phyloP scores from a whole-genome alignment of 2,113 vertebrate genomes.

The Pandion haliaetus region DNA sequence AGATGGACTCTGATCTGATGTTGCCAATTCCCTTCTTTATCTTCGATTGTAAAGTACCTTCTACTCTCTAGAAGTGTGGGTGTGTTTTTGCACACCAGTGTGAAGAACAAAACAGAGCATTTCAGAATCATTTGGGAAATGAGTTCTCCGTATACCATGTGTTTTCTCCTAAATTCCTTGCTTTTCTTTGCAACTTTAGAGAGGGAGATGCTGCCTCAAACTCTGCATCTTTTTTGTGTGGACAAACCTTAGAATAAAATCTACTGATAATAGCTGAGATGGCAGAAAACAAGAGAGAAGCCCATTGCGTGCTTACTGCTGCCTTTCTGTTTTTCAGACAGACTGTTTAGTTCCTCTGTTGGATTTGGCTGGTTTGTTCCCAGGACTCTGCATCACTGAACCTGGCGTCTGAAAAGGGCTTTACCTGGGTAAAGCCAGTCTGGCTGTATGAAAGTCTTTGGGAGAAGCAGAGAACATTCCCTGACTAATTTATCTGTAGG shows the following conservation, averaged over 20 bases:
- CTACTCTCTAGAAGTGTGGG: not conserved
- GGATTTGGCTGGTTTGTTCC: conserved; percentile 25
- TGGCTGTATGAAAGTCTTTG: conserved; percentile 2
- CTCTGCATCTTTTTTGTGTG: not conserved
- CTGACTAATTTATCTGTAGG: conserved; percentile 60
- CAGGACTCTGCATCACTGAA: conserved; percentile 21
- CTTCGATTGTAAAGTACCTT: not conserved
- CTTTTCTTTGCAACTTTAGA: not conserved
- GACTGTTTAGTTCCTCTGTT: not conserved
- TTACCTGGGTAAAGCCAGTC: conserved; percentile 44
- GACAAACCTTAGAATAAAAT: not conserved
- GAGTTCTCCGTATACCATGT: not conserved
- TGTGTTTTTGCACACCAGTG: not conserved
- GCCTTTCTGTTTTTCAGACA: not conserved
- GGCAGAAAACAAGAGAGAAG: not conserved
- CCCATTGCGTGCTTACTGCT: not conserved
- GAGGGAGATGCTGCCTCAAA: not conserved
- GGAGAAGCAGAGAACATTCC: conserved; percentile 37
- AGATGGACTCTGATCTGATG: conserved; percentile 10
- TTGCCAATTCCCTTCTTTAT: not conserved
- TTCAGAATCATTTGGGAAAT: not conserved
- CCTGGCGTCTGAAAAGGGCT: conserved; percentile 11
- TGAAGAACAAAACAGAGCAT: not conserved
- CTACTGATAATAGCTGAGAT: not conserved
- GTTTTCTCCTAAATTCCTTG: not conserved